Percentiles rank a stretch among this genome's conserved stretches.
phyloP scores from a whole-genome alignment of 1,140 invertebrate species.

The Euwallacea fornicatus region DNA sequence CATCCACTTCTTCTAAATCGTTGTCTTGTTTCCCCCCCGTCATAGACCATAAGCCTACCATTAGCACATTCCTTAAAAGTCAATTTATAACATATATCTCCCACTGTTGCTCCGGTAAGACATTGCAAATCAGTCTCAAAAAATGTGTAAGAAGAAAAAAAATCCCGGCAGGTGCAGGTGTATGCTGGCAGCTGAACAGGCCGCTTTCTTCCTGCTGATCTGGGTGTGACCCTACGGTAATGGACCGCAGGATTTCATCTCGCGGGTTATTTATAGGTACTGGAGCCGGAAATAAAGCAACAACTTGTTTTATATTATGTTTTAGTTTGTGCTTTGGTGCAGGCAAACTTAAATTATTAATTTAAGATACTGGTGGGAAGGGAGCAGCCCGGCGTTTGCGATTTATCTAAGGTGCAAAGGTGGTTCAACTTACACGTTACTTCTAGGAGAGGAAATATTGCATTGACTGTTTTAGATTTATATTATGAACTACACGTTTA shows the following conservation, averaged over 20 bases:
- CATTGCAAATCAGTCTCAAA: background rate
- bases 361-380: too few species aligned
- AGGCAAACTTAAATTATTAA: too few species aligned
- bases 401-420: too few species aligned
- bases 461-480: too few species aligned
- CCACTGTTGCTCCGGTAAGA: constrained; percentile 8
- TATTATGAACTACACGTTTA: too few species aligned
- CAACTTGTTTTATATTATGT: background rate
- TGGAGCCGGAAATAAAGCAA: constrained; percentile 25
- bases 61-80: constrained; percentile 1
- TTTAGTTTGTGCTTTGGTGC: too few species aligned
- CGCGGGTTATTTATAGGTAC: constrained; percentile 34
- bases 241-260: constrained; percentile 38
- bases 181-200: constrained; percentile 35
- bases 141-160: constrained; percentile 22
- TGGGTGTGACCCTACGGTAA: constrained; percentile 38
- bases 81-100: constrained; percentile 6
- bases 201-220: constrained; percentile 35
- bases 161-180: constrained; percentile 36
- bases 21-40: background rate
- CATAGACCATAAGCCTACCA: background rate
- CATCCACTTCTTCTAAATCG: too few species aligned
- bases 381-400: too few species aligned
- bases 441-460: too few species aligned
- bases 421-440: too few species aligned